Conservation (phyloP, 2,888 invertebrate species). For the Tribolium freemani region DNA sequence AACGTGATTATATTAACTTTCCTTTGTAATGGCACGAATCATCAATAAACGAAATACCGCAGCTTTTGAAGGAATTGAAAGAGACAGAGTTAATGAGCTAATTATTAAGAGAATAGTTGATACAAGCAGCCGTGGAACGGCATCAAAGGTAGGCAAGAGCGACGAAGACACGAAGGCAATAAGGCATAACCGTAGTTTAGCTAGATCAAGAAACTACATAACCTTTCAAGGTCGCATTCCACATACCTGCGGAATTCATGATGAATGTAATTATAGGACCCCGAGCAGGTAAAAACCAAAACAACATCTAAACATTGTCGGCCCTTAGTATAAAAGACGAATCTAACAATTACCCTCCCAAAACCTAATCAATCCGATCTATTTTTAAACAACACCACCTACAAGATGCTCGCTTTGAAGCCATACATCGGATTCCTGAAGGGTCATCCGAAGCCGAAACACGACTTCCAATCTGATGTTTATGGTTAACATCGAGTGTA, state of each 20-base stretch:
- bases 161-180: slow-evolving; percentile 47
- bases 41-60: background rate
- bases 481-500: slow-evolving; percentile 1
- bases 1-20: slow-evolving; percentile 10
- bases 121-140: slow-evolving; percentile 19
- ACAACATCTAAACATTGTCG: slow-evolving; percentile 36
- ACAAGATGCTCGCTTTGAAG: background rate
- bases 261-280: slow-evolving; percentile 54
- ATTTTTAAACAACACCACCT: slow-evolving; percentile 1
- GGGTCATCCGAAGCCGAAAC: background rate
- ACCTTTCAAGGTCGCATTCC: slow-evolving; percentile 57
- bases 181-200: slow-evolving; percentile 55
- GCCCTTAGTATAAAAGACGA: slow-evolving; percentile 20
- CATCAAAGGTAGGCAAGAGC: slow-evolving; percentile 26
- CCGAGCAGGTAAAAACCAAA: slow-evolving; percentile 51
- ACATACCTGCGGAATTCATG: slow-evolving; percentile 55
- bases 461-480: slow-evolving; percentile 6
- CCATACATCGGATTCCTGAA: background rate
- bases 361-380: background rate
- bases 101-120: slow-evolving; percentile 7
- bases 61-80: background rate
- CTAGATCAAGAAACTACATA: slow-evolving; percentile 57
- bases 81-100: background rate
- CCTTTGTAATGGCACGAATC: slow-evolving; percentile 10
- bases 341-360: slow-evolving; percentile 5